A percentile compares a stretch with the other conserved stretches of the same genome.
Evolutionary conservation across 2,113 vertebrate species (phyloP).

Genomic region (Oceanites oceanicus): DNA sequence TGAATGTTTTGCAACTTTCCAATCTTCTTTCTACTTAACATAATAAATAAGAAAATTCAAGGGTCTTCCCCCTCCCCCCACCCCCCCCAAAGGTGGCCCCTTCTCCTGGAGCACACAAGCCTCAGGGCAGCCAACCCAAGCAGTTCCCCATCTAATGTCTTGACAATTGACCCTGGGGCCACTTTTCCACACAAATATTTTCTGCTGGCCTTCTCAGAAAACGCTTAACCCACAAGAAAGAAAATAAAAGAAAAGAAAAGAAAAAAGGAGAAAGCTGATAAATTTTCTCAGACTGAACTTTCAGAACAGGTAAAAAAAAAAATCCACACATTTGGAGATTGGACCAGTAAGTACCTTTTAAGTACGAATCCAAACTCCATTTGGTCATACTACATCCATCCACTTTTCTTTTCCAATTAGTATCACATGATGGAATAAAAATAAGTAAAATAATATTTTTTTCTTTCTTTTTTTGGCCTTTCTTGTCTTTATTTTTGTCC

Average conservation of each 20-base stretch:
- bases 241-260: background rate
- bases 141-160: background rate
- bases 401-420: background rate
- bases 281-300: background rate
- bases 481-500: background rate
- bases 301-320: background rate
- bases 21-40: background rate
- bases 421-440: background rate
- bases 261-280: background rate
- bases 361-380: background rate
- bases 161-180: background rate
- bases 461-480: background rate
- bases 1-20: background rate
- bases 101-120: background rate
- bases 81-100: background rate
- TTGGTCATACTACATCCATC: background rate
- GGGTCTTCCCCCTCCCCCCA: fast-evolving
- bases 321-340: background rate
- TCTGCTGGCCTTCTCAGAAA: background rate
- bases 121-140: background rate
- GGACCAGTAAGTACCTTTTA: background rate
- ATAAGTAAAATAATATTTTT: background rate
- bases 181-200: background rate
- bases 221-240: background rate
- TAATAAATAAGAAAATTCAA: background rate